Percentiles rank a stretch among this genome's conserved stretches.
phyloP scores from a whole-genome alignment of 2,113 vertebrate species.

The Tenrec ecaudatus region DNA sequence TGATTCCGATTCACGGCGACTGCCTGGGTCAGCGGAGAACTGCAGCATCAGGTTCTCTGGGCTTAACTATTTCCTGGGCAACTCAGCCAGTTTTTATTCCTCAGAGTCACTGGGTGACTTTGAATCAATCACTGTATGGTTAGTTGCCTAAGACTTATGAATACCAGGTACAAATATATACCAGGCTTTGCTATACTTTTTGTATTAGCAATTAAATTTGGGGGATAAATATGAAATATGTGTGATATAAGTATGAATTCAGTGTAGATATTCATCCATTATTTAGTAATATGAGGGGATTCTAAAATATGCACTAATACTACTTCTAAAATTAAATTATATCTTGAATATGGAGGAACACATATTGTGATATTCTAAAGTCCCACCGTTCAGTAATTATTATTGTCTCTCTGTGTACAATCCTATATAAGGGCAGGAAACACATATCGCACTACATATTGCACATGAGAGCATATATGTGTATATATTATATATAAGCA shows the following conservation, averaged over 20 bases:
- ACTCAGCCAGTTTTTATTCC: not conserved
- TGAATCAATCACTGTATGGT: not conserved
- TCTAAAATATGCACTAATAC: conserved; percentile 15
- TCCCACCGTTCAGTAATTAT: not conserved
- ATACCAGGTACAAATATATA: not conserved
- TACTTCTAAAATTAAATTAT: not conserved
- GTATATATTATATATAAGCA: no score
- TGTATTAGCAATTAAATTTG: not conserved
- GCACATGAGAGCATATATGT: no score
- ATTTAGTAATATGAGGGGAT: conserved; percentile 41
- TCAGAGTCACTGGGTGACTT: not conserved
- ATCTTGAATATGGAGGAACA: not conserved
- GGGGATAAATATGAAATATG: conserved; percentile 28
- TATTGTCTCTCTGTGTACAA: not conserved
- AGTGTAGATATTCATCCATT: not conserved
- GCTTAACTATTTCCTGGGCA: not conserved
- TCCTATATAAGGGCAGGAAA: not conserved
- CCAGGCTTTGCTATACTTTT: not conserved
- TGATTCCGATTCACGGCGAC: not conserved
- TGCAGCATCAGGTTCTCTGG: not conserved
- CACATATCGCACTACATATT: no score
- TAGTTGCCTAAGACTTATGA: not conserved
- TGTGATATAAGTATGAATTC: not conserved
- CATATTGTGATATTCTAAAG: not conserved
- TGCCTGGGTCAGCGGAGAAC: not conserved